Percentiles rank a stretch among this genome's conserved stretches.
phyloP scores from a whole-genome alignment of 2,888 invertebrate genomes.

The Bhutanitis thaidina region DNA sequence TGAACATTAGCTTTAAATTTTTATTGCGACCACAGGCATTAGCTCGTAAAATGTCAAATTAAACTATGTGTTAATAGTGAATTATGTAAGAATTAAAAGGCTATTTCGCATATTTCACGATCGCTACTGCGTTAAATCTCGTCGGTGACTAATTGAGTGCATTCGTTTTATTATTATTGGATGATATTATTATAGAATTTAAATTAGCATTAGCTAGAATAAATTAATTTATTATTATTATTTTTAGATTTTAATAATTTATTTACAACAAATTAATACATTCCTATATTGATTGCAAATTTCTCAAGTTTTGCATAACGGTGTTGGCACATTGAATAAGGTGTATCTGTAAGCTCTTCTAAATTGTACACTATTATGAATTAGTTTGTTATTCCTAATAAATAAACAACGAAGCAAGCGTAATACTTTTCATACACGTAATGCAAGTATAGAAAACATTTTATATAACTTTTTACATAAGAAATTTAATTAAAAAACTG shows the following conservation, averaged over 20 bases:
- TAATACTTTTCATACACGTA: too few relatives aligned
- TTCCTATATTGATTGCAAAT: background rate
- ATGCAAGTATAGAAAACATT: too few relatives aligned
- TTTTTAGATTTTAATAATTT: background rate
- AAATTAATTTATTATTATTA: background rate
- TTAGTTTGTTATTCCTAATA: too few relatives aligned
- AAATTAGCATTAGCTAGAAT: background rate
- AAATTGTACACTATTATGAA: too few relatives aligned
- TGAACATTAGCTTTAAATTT: conserved; percentile 37
- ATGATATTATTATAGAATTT: background rate
- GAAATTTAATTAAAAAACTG: too few relatives aligned
- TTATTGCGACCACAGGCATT: conserved; percentile 34
- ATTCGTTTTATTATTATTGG: conserved; percentile 22
- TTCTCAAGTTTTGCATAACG: too few relatives aligned
- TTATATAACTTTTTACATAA: too few relatives aligned
- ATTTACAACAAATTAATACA: background rate
- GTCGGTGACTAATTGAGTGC: conserved; percentile 21
- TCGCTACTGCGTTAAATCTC: conserved; percentile 31
- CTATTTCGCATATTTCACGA: conserved; percentile 33
- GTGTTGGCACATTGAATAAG: too few relatives aligned
- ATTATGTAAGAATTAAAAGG: conserved; percentile 38
- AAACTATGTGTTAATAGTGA: conserved; percentile 47
- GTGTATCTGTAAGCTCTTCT: too few relatives aligned
- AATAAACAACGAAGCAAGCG: too few relatives aligned
- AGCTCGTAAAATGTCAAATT: conserved; percentile 41